Evolutionary conservation across 2,113 vertebrate species (phyloP).

Genomic region (Microcebus ravelobensis): DNA sequence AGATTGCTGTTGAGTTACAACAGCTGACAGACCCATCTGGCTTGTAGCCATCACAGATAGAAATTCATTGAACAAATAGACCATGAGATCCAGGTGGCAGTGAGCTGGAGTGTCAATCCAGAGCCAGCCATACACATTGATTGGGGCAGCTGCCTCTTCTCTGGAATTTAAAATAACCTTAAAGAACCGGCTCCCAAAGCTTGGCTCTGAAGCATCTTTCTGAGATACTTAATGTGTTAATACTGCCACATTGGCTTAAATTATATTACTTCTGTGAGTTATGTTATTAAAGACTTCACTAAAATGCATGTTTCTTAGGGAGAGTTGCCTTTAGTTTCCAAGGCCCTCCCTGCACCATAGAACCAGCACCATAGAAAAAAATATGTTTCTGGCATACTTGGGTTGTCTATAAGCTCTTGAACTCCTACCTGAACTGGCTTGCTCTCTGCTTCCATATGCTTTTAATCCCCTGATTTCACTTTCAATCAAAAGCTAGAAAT

Average conservation of each 20-base stretch:
- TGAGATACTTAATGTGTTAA: not conserved
- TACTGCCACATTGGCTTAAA: not conserved
- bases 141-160: not conserved
- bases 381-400: not conserved
- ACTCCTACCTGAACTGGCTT: not conserved
- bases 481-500: not conserved
- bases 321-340: not conserved
- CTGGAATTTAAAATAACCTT: not conserved
- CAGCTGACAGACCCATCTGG: not conserved
- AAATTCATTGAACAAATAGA: not conserved
- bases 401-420: not conserved
- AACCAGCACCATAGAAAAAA: not conserved
- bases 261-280: not conserved
- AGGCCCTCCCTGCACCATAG: accelerated
- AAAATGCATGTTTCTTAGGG: not conserved
- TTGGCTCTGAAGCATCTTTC: not conserved
- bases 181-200: not conserved
- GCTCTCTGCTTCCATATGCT: not conserved
- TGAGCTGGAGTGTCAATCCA: not conserved
- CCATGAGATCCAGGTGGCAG: not conserved
- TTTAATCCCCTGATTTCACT: not conserved
- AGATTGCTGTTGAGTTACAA: not conserved
- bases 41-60: not conserved
- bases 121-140: not conserved
- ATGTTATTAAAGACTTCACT: not conserved